These are phyloP conservation scores for Blastobasis lacticolella DNA, from an alignment of 2,888 invertebrate species.

Conservation along the genomic window DNA sequence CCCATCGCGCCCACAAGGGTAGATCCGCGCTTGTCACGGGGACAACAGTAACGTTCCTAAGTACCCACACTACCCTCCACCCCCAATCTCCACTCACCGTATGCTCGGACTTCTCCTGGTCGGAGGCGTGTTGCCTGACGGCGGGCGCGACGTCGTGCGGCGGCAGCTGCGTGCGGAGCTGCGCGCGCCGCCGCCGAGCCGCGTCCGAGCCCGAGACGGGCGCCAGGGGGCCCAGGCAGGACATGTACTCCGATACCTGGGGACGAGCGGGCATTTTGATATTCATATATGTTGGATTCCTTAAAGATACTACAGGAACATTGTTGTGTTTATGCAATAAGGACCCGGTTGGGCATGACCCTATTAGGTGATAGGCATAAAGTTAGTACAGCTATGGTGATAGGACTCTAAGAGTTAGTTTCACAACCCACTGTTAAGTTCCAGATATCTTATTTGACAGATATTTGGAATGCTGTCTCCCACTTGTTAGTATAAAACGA, in stretches of 20 bases:
- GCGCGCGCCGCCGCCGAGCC: conserved; percentile 83
- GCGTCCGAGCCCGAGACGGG: conserved; percentile 88
- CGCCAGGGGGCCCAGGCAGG: conserved; percentile 80
- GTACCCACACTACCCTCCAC: no score
- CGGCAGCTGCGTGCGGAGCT: conserved; percentile 89
- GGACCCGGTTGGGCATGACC: background rate
- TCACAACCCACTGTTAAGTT: no score
- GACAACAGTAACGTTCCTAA: no score
- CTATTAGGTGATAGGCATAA: background rate
- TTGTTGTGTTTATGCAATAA: background rate
- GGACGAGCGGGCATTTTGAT: background rate
- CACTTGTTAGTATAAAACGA: no score
- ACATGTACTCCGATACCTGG: conserved; percentile 76
- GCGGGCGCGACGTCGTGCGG: conserved; percentile 84
- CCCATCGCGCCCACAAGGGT: no score
- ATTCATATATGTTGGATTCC: background rate
- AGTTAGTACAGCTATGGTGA: background rate
- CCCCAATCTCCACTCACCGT: conserved; percentile 35
- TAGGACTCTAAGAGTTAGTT: no score
- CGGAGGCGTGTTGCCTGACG: conserved; percentile 57
- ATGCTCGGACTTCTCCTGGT: conserved; percentile 65
- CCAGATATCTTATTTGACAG: no score
- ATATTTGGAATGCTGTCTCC: no score
- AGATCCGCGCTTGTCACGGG: no score
- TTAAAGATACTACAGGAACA: background rate